Evolutionary conservation across 2,113 vertebrate species (phyloP).

Genomic region (Coregonus clupeaformis): DNA sequence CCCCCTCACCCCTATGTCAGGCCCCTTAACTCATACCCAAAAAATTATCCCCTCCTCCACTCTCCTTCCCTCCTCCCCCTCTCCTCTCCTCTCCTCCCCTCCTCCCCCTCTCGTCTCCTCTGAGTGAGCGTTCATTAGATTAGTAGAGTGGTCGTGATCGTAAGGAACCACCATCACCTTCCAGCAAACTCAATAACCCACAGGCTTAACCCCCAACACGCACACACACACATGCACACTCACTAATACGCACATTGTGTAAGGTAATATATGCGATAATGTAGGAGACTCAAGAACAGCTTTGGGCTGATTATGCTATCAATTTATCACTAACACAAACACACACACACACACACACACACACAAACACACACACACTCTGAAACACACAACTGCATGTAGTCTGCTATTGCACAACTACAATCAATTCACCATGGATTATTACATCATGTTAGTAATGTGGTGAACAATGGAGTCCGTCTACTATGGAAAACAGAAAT

Average conservation of each 20-base stretch:
- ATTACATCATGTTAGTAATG: no score
- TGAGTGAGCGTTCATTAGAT: no score
- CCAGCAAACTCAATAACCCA: constrained; percentile 9
- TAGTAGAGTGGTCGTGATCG: neutral
- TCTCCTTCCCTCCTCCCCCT: no score
- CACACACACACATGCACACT: neutral
- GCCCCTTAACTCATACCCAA: neutral
- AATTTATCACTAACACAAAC: constrained; percentile 15
- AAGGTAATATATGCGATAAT: no score
- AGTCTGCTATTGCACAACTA: neutral
- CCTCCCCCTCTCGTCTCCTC: no score
- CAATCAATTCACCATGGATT: no score
- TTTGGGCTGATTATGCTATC: neutral
- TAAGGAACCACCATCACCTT: constrained; percentile 25
- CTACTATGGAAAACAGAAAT: no score
- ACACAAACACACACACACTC: neutral
- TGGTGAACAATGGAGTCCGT: no score
- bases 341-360: neutral
- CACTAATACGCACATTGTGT: neutral
- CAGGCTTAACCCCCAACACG: constrained; percentile 30
- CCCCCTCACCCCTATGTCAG: neutral
- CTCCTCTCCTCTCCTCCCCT: no score
- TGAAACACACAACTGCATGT: neutral
- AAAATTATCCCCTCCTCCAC: no score
- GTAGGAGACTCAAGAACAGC: neutral